Conservation (phyloP, 2,888 invertebrate species). For the Frankliniella fusca region DNA sequence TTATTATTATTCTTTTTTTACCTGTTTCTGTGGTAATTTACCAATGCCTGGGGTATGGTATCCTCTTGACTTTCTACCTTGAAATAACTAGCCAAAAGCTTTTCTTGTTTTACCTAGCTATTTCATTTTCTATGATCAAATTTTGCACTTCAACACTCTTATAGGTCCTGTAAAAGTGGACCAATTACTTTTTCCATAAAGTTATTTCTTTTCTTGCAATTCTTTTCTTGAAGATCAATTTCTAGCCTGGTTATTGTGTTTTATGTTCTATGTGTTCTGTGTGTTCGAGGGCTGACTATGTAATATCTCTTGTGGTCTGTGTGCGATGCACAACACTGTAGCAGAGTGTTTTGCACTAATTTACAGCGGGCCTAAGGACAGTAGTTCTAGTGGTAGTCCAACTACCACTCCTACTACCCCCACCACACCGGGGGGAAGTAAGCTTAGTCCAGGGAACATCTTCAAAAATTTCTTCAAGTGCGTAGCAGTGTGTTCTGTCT, state of each 20-base stretch:
- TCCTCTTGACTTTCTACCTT: background rate
- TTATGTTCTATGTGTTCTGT: background rate
- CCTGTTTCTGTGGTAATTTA: too few relatives aligned
- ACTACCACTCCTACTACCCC: constrained; percentile 55
- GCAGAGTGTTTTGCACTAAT: constrained; percentile 22
- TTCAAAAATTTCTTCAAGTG: constrained; percentile 98
- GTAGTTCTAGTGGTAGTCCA: constrained; percentile 38
- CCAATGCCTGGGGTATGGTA: too few relatives aligned
- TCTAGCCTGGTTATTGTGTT: background rate
- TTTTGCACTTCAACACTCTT: background rate
- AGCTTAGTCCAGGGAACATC: constrained; percentile 81
- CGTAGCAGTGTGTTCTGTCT: constrained; percentile 46
- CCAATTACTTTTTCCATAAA: too few relatives aligned
- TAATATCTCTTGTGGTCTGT: background rate
- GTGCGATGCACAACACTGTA: constrained; percentile 2
- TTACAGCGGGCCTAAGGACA: constrained; percentile 41
- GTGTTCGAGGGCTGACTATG: background rate
- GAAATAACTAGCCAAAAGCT: background rate
- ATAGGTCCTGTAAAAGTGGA: too few relatives aligned
- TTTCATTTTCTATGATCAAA: background rate
- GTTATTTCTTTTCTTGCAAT: too few relatives aligned
- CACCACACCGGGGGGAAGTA: constrained; percentile 58
- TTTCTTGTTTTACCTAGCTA: constrained; percentile 27
- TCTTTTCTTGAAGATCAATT: too few relatives aligned
- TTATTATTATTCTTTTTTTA: background rate